These are phyloP conservation scores for Lochmaea capreae DNA, from an alignment of 2,888 invertebrate species.

Conservation along the genomic window DNA sequence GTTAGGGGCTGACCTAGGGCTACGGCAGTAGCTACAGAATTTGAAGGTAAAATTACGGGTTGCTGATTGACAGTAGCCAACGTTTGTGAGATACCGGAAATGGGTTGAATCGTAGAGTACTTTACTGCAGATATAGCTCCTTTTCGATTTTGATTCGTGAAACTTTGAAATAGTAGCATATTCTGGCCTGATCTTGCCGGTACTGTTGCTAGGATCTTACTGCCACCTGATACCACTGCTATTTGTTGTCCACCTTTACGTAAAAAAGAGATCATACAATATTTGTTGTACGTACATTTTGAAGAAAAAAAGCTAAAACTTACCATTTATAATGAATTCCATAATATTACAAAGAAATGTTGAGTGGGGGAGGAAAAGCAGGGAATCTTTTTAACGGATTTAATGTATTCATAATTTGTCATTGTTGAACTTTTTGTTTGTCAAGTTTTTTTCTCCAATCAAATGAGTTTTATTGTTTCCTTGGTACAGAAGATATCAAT, in stretches of 20 bases:
- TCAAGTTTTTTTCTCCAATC: too few relatives aligned
- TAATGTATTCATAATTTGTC: too few relatives aligned
- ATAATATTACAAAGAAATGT: background rate
- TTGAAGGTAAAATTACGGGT: slow-evolving; percentile 64
- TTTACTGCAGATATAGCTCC: slow-evolving; percentile 71
- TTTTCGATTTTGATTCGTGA: slow-evolving; percentile 75
- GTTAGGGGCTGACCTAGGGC: slow-evolving; percentile 63
- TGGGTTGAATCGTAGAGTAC: slow-evolving; percentile 64
- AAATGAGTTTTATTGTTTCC: too few relatives aligned
- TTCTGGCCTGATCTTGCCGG: slow-evolving; percentile 70
- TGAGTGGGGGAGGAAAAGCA: background rate
- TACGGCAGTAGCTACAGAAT: slow-evolving; percentile 61
- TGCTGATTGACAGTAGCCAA: slow-evolving; percentile 60
- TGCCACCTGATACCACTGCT: slow-evolving; percentile 78
- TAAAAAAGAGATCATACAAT: slow-evolving; percentile 21
- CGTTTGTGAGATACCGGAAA: slow-evolving; percentile 64
- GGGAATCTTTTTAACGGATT: too few relatives aligned
- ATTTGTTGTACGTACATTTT: background rate
- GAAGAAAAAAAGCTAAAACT: background rate
- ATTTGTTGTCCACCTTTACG: slow-evolving; percentile 73
- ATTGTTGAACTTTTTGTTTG: too few relatives aligned
- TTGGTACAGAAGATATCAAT: too few relatives aligned
- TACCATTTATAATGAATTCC: background rate
- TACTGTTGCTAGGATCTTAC: slow-evolving; percentile 69
- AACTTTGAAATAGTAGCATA: slow-evolving; percentile 74